Evolutionary conservation across 2,797 vertebrate species (phyloP), one percentile per base, ranked within the genome.

Genomic region (Trachops cirrhosus): DNA sequence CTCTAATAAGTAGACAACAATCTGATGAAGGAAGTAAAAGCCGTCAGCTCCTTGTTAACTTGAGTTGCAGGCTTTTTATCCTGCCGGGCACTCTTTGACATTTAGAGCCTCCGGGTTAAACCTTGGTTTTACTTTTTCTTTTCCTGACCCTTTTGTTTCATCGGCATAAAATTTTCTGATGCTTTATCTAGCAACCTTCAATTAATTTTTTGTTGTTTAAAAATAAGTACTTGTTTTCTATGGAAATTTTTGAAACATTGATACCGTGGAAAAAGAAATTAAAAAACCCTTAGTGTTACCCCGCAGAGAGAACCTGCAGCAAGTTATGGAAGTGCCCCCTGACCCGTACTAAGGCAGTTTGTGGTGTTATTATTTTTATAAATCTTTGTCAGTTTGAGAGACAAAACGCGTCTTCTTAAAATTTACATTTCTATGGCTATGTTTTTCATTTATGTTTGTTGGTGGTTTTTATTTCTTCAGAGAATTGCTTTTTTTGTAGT

Each of bases 81-180:
- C 18, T 6, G 15, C 26, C 0, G 50, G 79, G 74, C 32, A 50
- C 24, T 57, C 74, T 93, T 93, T 89, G 54, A 91, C 34, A 0
- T 95, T 75, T 86, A 39, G 80, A 96, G 62, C 90, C 57, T 96
- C 90, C 41, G 89, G 73, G 91, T 93, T 92, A 92, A 93, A 89
- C 52, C 21, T 16, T 70, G 48, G 9, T 71, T 93, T 92, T 92
- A 46, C 22, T 48, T 94, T 70, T 77, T 90, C 32, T 59, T 70
- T 93, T 91, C 37, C n/a, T 57, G 54, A 89, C 70, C 50, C 32
- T 91, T 96, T 85, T 91, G 37, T 89, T 96, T 90, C 80, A 10
- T 87, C 54, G 54, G 37, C 82, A 11, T 84, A 57, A 94, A 32
- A 71, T 94, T 74, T 95, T 75, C 39, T 68, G 62, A 57, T 94